Evolutionary conservation across 2,113 vertebrate genomes (phyloP), one percentile per base, ranked within the genome.

Genomic region (Neodon shergylaensis): DNA sequence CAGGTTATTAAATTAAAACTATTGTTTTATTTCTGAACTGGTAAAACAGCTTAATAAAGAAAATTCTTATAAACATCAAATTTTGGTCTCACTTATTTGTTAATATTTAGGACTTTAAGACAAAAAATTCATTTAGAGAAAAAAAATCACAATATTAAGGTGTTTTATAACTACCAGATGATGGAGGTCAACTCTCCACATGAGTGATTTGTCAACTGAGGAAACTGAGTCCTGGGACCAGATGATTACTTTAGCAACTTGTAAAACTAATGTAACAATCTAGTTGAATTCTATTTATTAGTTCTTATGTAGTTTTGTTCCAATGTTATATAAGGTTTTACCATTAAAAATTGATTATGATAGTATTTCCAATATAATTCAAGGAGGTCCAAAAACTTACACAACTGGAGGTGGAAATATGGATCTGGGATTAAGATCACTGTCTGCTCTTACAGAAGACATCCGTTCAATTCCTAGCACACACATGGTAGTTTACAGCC

Each of bases 331-430:
- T 76, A 89, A 90, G 68, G 3, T 72, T 14, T 12, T 93, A 24
- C 21, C 91, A 47, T 66, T 65, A 76, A 95, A n/a, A 21, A 49
- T 72, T 79, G 76, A 73, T 72, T 92, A n/a, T 91, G 88, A 22
- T 8, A 92, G 36, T 81, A 61, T 42, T 86, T 39, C 76, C 77
- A 92, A 4, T 54, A 66, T 7, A 47, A 42, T 22, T 83, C 9
- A 81, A 92, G 78, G 36, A 92, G 78, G 36, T 84, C 81, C 26
- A 84, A 44, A 63, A 84, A n/a, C 26, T 39, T 61, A 61, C 58
- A 39, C 1, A 39, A 21, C n/a, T 61, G 36, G 33, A 7, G 36
- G 52, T 82, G 21, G 79, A 39, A 3, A 81, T 39, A 14, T 39
- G 5, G 19, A 5, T 12, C 5, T 5, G 3, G 22, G 12, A 1